Conservation (phyloP, 2,113 vertebrate species). For the Marcusenius ussheri region DNA sequence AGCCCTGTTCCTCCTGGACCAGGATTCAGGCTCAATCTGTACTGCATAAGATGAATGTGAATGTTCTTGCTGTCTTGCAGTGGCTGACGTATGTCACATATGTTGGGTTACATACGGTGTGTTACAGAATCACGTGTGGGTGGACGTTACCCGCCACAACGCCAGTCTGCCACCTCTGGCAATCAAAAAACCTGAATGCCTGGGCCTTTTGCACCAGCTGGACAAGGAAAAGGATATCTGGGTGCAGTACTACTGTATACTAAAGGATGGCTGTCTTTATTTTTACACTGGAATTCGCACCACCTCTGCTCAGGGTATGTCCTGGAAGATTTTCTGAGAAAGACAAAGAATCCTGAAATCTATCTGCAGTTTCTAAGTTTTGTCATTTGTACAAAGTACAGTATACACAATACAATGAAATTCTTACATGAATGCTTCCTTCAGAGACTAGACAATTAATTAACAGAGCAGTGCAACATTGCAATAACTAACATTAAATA, state of each 20-base stretch:
- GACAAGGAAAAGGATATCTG: constrained; percentile 67
- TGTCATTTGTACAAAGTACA: no score
- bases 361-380: background rate
- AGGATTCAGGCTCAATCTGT: background rate
- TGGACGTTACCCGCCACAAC: constrained; percentile 81
- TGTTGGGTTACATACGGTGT: background rate
- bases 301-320: constrained; percentile 71
- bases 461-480: no score
- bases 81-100: background rate
- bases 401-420: no score
- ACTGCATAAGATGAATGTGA: background rate
- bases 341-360: background rate
- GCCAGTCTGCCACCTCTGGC: constrained; percentile 78
- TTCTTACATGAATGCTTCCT: no score
- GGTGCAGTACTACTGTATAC: constrained; percentile 76
- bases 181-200: constrained; percentile 79
- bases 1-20: background rate
- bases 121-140: constrained; percentile 79
- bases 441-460: no score
- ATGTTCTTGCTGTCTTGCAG: background rate
- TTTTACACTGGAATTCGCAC: constrained; percentile 76
- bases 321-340: background rate
- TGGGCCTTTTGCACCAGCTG: constrained; percentile 77
- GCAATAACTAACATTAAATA: no score
- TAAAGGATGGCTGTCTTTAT: constrained; percentile 83